Percentiles rank a stretch among this genome's conserved stretches.
Evolutionary conservation across 2,888 invertebrate species (phyloP).

Genomic region (Lepidonotus clava): DNA sequence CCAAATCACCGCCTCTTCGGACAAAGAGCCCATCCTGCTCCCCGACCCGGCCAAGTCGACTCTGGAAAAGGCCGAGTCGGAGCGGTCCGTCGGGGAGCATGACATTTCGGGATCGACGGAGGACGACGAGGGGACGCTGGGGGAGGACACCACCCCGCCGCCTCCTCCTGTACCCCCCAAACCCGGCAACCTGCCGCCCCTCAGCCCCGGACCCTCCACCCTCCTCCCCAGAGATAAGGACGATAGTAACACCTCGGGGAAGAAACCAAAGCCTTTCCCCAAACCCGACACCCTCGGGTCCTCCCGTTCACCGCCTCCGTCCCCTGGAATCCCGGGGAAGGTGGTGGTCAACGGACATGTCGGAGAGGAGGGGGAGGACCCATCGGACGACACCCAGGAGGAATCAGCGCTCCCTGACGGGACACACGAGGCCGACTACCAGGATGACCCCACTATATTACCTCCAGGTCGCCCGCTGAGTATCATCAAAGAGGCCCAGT

Average conservation of each 20-base stretch:
- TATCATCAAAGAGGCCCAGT: slow-evolving; percentile 36
- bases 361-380: background rate
- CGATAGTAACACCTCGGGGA: background rate
- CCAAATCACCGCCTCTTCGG: background rate
- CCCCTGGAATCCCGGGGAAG: background rate
- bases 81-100: background rate
- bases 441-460: background rate
- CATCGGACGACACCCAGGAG: background rate
- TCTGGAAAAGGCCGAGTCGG: background rate
- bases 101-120: slow-evolving; percentile 7
- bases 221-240: background rate
- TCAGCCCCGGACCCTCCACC: slow-evolving; percentile 36
- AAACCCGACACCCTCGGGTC: slow-evolving; percentile 2
- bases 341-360: slow-evolving; percentile 10
- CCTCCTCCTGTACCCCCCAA: slow-evolving; percentile 67
- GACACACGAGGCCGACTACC: background rate
- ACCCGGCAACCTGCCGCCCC: slow-evolving; percentile 63
- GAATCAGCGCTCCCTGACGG: background rate
- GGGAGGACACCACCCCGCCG: background rate
- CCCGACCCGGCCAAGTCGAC: background rate
- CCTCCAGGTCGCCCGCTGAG: slow-evolving; percentile 15
- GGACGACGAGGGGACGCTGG: background rate
- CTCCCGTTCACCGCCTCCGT: background rate
- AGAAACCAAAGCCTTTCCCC: slow-evolving; percentile 36
- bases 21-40: background rate